Conservation (phyloP, 1,140 invertebrate species). For the Apocrypta bakeri region DNA sequence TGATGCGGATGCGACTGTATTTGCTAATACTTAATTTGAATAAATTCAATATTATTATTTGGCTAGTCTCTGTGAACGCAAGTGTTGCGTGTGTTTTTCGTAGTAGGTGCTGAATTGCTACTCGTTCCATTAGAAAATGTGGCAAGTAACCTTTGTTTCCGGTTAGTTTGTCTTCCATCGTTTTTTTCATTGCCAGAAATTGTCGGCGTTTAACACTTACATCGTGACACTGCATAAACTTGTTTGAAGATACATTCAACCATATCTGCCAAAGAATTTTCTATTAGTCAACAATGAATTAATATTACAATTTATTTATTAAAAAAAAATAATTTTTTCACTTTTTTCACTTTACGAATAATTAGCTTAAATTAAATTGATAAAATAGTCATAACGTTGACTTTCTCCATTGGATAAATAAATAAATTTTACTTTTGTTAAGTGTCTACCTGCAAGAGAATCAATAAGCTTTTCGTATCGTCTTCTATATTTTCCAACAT, state of each 20-base stretch:
- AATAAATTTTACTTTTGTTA: too few relatives aligned
- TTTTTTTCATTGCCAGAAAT: neutral
- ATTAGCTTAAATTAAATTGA: too few relatives aligned
- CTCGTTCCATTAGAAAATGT: conserved; percentile 78
- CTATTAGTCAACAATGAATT: neutral
- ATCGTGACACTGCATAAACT: neutral
- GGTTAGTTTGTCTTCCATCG: conserved; percentile 65
- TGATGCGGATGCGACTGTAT: conserved; percentile 81
- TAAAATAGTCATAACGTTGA: too few relatives aligned
- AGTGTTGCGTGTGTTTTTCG: conserved; percentile 67
- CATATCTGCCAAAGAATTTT: neutral
- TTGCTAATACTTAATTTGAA: conserved; percentile 77
- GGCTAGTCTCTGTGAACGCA: conserved; percentile 77
- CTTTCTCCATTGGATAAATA: too few relatives aligned
- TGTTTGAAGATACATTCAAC: neutral
- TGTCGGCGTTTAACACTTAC: neutral
- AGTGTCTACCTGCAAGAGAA: conserved; percentile 71
- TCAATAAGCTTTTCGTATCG: conserved; percentile 83
- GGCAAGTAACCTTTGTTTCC: conserved; percentile 77
- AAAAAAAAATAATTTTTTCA: too few relatives aligned
- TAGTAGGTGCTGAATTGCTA: conserved; percentile 81
- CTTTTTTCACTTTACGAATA: too few relatives aligned
- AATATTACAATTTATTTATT: too few relatives aligned
- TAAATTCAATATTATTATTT: conserved; percentile 78
- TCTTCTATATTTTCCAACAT: conserved; percentile 80